Base-by-base conservation (phyloP, 2,888 invertebrate species). In the Harmothoe impar region DNA sequence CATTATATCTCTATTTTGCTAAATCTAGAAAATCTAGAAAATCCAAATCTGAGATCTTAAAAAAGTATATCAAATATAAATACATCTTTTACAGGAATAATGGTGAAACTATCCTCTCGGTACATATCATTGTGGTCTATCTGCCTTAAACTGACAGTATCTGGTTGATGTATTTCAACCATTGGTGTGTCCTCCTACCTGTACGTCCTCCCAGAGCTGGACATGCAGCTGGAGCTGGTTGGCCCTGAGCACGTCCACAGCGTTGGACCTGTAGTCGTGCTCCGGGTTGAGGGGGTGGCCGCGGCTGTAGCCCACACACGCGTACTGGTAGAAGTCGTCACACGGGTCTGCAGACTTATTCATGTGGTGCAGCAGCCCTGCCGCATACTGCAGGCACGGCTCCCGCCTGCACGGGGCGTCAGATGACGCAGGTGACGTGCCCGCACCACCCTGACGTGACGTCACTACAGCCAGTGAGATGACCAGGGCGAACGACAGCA, bases 251-350 rank as follows among this genome's bases (percentile, higher is more conserved):
- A 91, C 86, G 90, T 86, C 54, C 72, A 51, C 56, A 86, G 84
- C n/a, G 10, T 7, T 43, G 77, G 90, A 23, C 85, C 90, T 10
- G 90, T 43, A 84, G 84, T 84, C 23, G 84, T 51, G 35, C n/a
- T 84, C 84, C 0, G 84, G 84, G 17, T 85, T 72, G 20, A 91
- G n/a, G 12, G 88, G 25, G 10, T 81, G 31, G n/a, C 94, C 94
- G 72, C 94, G 93, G 31, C 96, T 93, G 96, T 96, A 97, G 33
- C 96, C 95, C 10, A 96, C 96, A 93, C 97, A 97, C 0, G 96
- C 95, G 94, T 96, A 96, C 54, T 95, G 94, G 96, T 96, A 96
- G 93, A 97, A 96, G 93, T 96, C 95, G 15, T 95, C 94, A 94
- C 97, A 97, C 15, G 96, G 96, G 84, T 93, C 91, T 15, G 85